Evolutionary conservation across 1,140 invertebrate species (phyloP).

Genomic region (Hyposmocoma kahamanoa): DNA sequence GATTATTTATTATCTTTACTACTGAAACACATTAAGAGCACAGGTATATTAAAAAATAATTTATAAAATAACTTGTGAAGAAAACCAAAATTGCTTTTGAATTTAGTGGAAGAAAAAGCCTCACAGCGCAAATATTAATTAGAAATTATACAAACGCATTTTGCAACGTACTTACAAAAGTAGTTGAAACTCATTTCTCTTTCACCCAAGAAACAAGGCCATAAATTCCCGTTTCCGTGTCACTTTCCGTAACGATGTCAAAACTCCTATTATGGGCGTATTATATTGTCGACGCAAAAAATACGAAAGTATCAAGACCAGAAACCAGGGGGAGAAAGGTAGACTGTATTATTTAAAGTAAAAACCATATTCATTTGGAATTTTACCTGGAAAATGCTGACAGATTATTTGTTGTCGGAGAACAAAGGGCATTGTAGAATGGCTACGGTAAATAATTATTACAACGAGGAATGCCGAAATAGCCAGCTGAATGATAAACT

Average conservation of each 20-base stretch:
- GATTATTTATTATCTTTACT: no score
- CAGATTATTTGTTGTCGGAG: background rate
- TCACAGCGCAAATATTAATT: no score
- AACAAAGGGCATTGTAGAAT: background rate
- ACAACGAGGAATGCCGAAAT: background rate
- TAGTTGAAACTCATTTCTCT: no score
- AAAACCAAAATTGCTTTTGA: no score
- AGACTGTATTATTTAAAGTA: background rate
- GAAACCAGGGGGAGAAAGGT: background rate
- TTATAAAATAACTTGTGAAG: no score
- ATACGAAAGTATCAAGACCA: background rate
- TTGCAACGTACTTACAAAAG: no score
- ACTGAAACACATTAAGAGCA: no score
- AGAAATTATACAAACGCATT: no score
- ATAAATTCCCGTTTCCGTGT: constrained; percentile 45
- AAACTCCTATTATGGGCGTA: constrained; percentile 27
- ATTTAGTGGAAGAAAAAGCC: no score
- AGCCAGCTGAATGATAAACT: constrained; percentile 8
- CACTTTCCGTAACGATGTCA: constrained; percentile 48
- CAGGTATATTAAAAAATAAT: no score
- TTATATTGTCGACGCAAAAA: constrained; percentile 19
- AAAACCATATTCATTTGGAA: background rate
- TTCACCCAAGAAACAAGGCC: constrained; percentile 32
- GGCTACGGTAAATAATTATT: background rate
- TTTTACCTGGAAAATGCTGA: background rate